Conservation (phyloP, 2,888 invertebrate species). For the Eilema griseolum region DNA sequence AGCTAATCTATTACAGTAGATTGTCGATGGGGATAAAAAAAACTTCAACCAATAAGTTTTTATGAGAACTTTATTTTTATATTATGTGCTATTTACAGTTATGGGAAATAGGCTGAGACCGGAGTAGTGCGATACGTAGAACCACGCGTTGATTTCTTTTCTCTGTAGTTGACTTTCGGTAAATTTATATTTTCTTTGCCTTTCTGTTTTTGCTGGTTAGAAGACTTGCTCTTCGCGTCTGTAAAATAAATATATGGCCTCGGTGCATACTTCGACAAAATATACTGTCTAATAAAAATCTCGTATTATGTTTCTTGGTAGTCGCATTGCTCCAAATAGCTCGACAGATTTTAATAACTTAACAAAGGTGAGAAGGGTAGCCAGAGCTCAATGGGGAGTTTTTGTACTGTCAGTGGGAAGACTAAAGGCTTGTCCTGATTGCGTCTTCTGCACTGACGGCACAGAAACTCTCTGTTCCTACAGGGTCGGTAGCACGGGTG, state of each 20-base stretch:
- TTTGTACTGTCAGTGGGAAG: no score
- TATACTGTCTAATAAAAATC: no score
- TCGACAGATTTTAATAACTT: neutral
- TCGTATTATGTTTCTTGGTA: neutral
- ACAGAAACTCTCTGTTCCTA: no score
- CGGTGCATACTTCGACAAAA: neutral
- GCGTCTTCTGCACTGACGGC: no score
- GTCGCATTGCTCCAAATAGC: neutral
- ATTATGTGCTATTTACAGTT: slow-evolving; percentile 34
- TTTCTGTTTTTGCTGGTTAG: slow-evolving; percentile 50
- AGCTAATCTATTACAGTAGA: neutral
- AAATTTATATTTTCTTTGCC: slow-evolving; percentile 79
- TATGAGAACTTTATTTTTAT: slow-evolving; percentile 10
- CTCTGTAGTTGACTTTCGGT: slow-evolving; percentile 80
- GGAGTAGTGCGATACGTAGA: slow-evolving; percentile 77
- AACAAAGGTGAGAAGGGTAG: no score
- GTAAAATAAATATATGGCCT: slow-evolving; percentile 35
- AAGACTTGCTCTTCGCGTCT: slow-evolving; percentile 54
- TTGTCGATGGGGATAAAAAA: neutral
- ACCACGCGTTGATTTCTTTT: slow-evolving; percentile 74
- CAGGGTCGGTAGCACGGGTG: no score
- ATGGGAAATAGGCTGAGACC: slow-evolving; percentile 82
- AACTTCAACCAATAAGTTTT: neutral
- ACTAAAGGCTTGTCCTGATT: no score
- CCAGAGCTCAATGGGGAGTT: no score